Evolutionary conservation across 2,888 invertebrate genomes (phyloP), one percentile per base, ranked within the genome.

Genomic region (Callimorpha dominula): DNA sequence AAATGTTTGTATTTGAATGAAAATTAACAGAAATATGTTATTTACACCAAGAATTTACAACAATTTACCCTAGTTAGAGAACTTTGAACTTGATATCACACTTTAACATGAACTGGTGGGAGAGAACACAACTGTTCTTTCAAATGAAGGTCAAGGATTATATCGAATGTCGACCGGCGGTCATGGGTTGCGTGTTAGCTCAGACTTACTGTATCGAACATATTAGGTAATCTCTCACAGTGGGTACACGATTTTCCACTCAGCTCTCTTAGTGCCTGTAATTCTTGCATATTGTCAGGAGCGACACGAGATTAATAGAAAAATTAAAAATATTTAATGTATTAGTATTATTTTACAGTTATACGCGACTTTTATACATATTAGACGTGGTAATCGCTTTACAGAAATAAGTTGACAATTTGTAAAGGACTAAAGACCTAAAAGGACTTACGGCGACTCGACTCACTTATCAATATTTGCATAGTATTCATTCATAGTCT

Each of bases 41-140:
- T 60, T 60, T 12, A 60, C 4, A 11, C 9, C 31, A 11, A 20
- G 31, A 54, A 60, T 60, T 31, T 31, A 31, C 31, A 60, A 31
- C 14, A 60, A 60, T 60, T 8, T 60, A 60, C 5, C 20, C 31
- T 60, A 60, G 57, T 60, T 31, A 60, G 12, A 60, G 12, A 20
- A 60, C 12, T 60, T 60, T 60, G 57, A 60, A 60, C 20, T 60
- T 60, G 57, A 31, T 31, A 31, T 60, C 57, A 60, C 57, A 60
- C n/a, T 57, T 54, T 20, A 57, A 20, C 57, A 60, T 31, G 57
- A 31, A 31, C 31, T 4, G 20, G 57, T 60, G 57, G 57, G 31
- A 60, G 57, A 20, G 20, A 3, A 20, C 57, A 20, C 57, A 31
- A 5, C 57, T 54, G 54, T n/a, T 54, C 54, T 54, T 54, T 54